phyloP scores from a whole-genome alignment of 2,113 vertebrate genomes.

The Tylochromis polylepis region DNA sequence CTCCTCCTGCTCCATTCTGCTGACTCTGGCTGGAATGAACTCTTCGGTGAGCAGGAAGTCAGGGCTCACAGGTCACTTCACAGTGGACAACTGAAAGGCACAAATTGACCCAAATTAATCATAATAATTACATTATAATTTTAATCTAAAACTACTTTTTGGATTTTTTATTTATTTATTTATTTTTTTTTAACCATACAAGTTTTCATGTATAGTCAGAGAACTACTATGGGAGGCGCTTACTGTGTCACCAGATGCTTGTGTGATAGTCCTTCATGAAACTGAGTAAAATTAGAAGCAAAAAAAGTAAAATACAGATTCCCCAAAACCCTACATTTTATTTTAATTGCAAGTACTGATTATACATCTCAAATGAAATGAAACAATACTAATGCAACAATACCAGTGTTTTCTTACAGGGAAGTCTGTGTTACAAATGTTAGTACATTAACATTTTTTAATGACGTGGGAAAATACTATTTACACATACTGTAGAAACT shows the following conservation, averaged over 20 bases:
- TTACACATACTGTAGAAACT: too few species aligned
- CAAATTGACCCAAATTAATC: background rate
- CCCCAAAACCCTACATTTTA: background rate
- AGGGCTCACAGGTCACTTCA: background rate
- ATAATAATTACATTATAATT: background rate
- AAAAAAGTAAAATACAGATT: background rate
- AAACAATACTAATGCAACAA: background rate
- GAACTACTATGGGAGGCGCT: background rate
- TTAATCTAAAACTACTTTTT: background rate
- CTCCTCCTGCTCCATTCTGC: slow-evolving; percentile 53
- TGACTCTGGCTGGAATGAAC: background rate
- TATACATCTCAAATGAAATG: too few species aligned
- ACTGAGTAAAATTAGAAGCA: background rate
- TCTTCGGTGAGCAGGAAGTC: background rate
- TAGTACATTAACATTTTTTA: too few species aligned
- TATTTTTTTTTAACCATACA: background rate
- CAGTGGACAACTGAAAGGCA: background rate
- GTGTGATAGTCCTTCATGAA: background rate
- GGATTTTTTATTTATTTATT: too few species aligned
- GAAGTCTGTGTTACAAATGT: too few species aligned
- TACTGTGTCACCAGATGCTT: background rate
- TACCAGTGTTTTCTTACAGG: background rate
- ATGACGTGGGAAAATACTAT: too few species aligned
- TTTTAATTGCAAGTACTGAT: background rate
- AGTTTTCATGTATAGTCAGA: background rate